Evolutionary conservation across 2,888 invertebrate species (phyloP).

Genomic region (Tetranychus truncatus): DNA sequence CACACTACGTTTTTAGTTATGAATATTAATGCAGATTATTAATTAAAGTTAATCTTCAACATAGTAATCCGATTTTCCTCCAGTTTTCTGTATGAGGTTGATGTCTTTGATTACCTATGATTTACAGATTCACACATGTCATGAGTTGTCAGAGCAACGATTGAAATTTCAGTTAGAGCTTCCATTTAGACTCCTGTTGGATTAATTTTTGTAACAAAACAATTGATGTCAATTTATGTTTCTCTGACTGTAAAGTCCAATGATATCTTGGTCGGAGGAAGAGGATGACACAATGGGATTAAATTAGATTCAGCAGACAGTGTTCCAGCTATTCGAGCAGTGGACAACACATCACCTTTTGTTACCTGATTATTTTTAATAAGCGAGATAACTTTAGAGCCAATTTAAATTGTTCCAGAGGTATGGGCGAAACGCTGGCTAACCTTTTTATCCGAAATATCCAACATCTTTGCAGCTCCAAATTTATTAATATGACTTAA

Average conservation of each 20-base stretch:
- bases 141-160: constrained; percentile 81
- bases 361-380: constrained; percentile 49
- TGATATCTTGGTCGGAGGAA: constrained; percentile 47
- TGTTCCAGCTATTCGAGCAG: constrained; percentile 80
- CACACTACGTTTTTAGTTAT: too few relatives aligned
- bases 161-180: constrained; percentile 66
- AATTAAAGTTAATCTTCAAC: too few relatives aligned
- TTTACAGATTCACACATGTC: constrained; percentile 91
- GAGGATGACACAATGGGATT: constrained; percentile 82
- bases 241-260: constrained; percentile 43
- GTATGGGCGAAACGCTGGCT: constrained; percentile 54
- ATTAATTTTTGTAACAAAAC: constrained; percentile 46
- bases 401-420: constrained; percentile 48
- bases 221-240: constrained; percentile 35
- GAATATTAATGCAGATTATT: too few relatives aligned
- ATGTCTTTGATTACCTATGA: constrained; percentile 55
- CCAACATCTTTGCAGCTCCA: constrained; percentile 79
- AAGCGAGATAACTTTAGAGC: constrained; percentile 42
- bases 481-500: constrained; percentile 53
- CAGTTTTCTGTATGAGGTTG: constrained; percentile 52
- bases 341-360: constrained; percentile 69
- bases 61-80: constrained; percentile 35
- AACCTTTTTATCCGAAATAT: constrained; percentile 56
- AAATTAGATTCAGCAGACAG: constrained; percentile 73
- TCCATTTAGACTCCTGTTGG: constrained; percentile 97